Evolutionary conservation across 2,888 invertebrate species (phyloP).

Genomic region (Ischnura elegans): DNA sequence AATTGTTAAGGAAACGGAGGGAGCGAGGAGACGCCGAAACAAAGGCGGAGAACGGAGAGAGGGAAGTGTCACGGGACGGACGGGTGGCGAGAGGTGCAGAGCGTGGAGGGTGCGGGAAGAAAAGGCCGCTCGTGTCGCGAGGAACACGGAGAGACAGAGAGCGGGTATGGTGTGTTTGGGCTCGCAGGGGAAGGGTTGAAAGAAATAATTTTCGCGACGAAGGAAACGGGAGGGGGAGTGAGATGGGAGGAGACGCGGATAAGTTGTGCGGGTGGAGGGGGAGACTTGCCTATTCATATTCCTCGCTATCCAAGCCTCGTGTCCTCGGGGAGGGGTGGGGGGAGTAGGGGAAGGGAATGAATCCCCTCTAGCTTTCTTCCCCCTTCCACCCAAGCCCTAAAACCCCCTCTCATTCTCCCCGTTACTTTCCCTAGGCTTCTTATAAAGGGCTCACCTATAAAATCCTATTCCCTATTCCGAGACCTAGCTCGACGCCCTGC

Average conservation of each 20-base stretch:
- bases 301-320: constrained; percentile 33
- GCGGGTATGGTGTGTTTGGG: not conserved
- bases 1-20: too few relatives aligned
- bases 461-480: constrained; percentile 4
- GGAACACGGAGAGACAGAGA: not conserved
- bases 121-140: not conserved
- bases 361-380: not conserved
- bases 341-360: too few relatives aligned
- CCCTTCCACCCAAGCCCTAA: not conserved
- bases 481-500: not conserved
- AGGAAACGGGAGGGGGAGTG: not conserved
- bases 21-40: not conserved
- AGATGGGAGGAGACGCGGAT: not conserved
- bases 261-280: not conserved
- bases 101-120: not conserved
- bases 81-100: not conserved
- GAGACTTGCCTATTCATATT: constrained; percentile 48
- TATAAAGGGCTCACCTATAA: constrained; percentile 41
- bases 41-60: not conserved
- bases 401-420: not conserved
- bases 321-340: constrained; percentile 12
- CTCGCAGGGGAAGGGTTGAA: not conserved
- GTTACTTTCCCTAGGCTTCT: not conserved
- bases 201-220: not conserved
- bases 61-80: not conserved